phyloP scores from a whole-genome alignment of 2,888 invertebrate genomes.

The Coronaproctus castanopsis region DNA sequence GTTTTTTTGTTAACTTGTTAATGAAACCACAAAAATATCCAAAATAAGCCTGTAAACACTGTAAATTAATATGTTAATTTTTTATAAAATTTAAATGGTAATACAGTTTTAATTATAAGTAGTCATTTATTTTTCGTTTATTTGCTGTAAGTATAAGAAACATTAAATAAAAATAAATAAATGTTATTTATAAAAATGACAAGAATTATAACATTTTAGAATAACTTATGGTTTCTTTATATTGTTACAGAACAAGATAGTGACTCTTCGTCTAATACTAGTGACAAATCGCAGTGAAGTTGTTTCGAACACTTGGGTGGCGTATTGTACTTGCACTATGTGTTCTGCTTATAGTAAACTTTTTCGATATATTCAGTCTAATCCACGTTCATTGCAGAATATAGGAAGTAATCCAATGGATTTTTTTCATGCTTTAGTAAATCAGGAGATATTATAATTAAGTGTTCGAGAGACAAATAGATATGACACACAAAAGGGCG shows the following conservation, averaged over 20 bases:
- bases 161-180: not conserved
- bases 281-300: not conserved
- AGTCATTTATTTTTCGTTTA: not conserved
- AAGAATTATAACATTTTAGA: not conserved
- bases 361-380: not conserved
- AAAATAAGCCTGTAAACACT: too few relatives aligned
- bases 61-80: not conserved
- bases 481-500: not conserved
- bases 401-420: not conserved
- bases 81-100: not conserved
- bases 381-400: not conserved
- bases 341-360: not conserved
- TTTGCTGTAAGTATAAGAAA: not conserved
- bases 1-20: too few relatives aligned
- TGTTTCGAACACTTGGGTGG: not conserved
- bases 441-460: not conserved
- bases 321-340: not conserved
- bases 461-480: too few relatives aligned
- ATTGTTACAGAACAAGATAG: not conserved
- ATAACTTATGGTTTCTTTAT: not conserved
- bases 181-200: not conserved
- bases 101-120: not conserved
- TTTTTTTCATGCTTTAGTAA: not conserved
- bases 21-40: too few relatives aligned
- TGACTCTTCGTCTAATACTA: not conserved